Evolutionary conservation across 2,113 vertebrate species (phyloP), one percentile per base, ranked within the genome.

Genomic region (Benthochromis sp.): DNA sequence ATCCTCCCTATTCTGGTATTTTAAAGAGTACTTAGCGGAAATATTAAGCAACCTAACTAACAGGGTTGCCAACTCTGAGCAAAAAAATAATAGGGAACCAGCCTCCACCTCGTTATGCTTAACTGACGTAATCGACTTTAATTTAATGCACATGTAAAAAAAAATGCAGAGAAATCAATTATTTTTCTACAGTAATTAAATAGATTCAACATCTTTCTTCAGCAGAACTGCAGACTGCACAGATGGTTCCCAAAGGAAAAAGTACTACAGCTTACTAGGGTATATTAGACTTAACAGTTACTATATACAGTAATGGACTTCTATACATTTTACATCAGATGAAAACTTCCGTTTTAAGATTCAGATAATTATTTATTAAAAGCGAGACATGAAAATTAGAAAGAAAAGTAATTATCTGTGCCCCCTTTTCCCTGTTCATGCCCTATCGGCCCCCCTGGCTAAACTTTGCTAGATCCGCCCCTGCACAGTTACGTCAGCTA

Each of bases 261-360:
- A 0, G 0, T 55, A 12, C 3, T 12, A 0, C 0, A 54, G 53
- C 10, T 55, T 24, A 55, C 53, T 24, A 0, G 11, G 1, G 0
- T 55, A 13, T 1, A 7, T 55, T 24, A 55, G 19, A 53, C 50
- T 53, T 1, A 53, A n/a, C 0, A 52, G 17, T 52, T 52, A 52
- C 17, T 54, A 12, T 54, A 53, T 2, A 21, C n/a, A 53, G 0
- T 53, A 4, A 53, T 21, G 52, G 52, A 53, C 52, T 53, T 53
- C 52, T 53, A 21, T 53, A 11, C 5, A 2, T 21, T 53, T 11
- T 53, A 53, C 0, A 53, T 53, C 9, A n/a, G 52, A 53, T 53
- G 0, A 1, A 53, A 53, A 53, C 2, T 38, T 38, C 38, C 0
- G 4, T 3, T 50, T 2, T 53, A n/a, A 52, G 50, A 52, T n/a